Base-by-base conservation (phyloP, 2,888 invertebrate genomes). In the Pasiphila rectangulata region DNA sequence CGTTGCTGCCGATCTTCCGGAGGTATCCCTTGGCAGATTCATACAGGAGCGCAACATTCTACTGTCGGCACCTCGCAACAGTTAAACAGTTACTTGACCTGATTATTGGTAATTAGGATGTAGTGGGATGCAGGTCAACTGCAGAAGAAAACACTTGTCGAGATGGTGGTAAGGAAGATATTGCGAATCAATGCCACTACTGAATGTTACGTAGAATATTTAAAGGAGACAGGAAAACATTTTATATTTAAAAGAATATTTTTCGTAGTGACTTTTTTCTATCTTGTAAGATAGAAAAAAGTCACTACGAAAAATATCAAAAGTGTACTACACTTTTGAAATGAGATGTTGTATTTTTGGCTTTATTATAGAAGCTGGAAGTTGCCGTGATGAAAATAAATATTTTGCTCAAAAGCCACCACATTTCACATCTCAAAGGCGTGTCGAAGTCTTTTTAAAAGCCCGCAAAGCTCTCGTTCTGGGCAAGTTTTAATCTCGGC, bases 401-500 rank as follows among this genome's bases (percentile, higher is more conserved):
- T 65, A 67, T 71, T 53, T 63, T 69, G 67, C 63, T 64, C 62
- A 65, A 69, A 63, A 71, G 49, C 54, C 57, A 62, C 63, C 66
- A 70, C 69, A 71, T 73, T 72, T 69, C 68, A 63, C 67, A 61
- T 71, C 66, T 76, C 77, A 80, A 82, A 82, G 77, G 69, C 64
- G 61, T 59, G 57, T 60, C 59, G 69, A 63, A 57, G 67, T 69
- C 64, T 73, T 75, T 79, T 71, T 69, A 74, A 78, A 74, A 69
- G 68, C 59, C 65, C 63, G 71, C 67, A 72, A 75, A 80, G 73
- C 67, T 64, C 64, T 62, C 63, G 67, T 66, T 61, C 67, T 69
- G 79, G 71, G 69, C 77, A 87, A 87, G 85, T 87, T 87, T 86
- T 87, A 87, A 87, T 87, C 86, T 84, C 73, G 72, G 62, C 68